These are phyloP conservation scores for Psittacara wagleri DNA, from an alignment of 2,113 vertebrate genomes.

Conservation along the genomic window DNA sequence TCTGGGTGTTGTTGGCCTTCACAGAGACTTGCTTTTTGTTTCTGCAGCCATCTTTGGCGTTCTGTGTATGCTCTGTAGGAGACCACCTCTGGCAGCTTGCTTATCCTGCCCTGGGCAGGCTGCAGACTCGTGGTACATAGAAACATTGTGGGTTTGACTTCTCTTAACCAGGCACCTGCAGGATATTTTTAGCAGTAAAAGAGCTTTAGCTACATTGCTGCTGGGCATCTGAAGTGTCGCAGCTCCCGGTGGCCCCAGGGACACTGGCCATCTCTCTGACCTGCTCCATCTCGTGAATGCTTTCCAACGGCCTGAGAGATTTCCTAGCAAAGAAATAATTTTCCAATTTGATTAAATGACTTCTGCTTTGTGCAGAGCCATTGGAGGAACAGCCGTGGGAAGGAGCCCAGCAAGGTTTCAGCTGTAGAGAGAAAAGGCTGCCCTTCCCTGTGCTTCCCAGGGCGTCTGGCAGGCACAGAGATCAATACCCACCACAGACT, in stretches of 20 bases:
- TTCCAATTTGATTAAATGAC: neutral
- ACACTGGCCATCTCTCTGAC: neutral
- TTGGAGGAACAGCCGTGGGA: accelerated
- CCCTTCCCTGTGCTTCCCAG: neutral
- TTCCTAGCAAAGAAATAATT: neutral
- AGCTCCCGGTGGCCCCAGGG: neutral
- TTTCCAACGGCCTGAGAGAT: neutral
- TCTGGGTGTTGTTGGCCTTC: neutral
- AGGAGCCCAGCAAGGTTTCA: neutral
- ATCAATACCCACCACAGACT: neutral
- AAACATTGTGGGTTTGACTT: neutral
- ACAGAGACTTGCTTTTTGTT: neutral
- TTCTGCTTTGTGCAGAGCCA: accelerated
- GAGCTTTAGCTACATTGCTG: neutral
- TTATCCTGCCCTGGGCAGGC: neutral
- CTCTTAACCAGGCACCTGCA: neutral
- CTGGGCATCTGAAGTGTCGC: neutral
- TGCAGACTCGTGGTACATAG: neutral
- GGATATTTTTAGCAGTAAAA: neutral
- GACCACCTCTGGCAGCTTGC: neutral
- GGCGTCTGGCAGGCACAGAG: neutral
- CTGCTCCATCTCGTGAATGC: neutral
- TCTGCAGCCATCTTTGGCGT: neutral
- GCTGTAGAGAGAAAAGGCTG: neutral
- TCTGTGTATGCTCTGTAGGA: neutral